Conservation (phyloP, 37 sponge, comb jelly and placozoan genomes). For the Diacarnus erythraeanus region DNA sequence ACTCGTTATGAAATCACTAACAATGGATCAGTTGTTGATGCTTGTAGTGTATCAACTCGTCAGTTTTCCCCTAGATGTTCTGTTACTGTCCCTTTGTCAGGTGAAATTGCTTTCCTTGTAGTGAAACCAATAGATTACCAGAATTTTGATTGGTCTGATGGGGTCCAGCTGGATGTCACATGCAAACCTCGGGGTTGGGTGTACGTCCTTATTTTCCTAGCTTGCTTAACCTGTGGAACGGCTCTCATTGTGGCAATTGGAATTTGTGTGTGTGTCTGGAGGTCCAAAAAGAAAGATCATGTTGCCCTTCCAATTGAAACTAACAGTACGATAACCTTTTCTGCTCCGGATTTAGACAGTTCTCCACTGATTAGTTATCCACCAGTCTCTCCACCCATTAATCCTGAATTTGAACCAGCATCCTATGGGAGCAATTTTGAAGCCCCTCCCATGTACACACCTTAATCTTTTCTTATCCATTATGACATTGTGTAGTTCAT, state of each 20-base stretch:
- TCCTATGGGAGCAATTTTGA: not conserved
- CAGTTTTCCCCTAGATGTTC: not conserved
- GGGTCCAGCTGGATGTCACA: not conserved
- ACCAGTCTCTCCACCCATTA: not conserved
- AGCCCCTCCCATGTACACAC: not conserved
- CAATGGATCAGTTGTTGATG: not conserved
- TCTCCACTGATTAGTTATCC: not conserved
- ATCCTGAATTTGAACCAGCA: too few relatives aligned
- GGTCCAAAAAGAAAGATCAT: not conserved
- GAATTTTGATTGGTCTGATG: not conserved
- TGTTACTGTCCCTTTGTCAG: not conserved
- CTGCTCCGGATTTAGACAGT: not conserved
- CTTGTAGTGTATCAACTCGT: not conserved
- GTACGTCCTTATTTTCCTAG: not conserved
- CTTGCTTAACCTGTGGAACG: not conserved
- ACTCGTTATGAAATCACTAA: not conserved
- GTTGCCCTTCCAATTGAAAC: not conserved
- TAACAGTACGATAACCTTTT: too few relatives aligned
- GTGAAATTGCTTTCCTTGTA: not conserved
- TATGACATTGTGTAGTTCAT: too few relatives aligned
- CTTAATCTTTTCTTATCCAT: not conserved
- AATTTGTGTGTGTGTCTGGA: not conserved
- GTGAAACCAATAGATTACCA: not conserved
- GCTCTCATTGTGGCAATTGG: not conserved
- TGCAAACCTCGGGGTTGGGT: not conserved